These are phyloP conservation scores for Falco novaeseelandiae DNA, from an alignment of 2,797 vertebrate genomes.

Conservation along the genomic window DNA sequence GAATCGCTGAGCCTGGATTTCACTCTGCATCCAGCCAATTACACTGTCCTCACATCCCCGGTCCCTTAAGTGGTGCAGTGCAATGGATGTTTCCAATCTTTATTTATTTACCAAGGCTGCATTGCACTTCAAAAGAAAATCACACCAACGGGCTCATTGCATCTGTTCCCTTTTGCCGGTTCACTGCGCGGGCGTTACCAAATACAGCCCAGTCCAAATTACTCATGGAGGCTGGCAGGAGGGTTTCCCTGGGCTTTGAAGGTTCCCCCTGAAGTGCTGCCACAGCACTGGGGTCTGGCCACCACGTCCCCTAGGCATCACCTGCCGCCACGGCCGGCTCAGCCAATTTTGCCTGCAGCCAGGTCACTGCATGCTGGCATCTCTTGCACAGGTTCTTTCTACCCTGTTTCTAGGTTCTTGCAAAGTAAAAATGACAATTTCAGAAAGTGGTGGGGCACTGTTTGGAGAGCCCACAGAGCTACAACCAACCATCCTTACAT, in stretches of 20 bases:
- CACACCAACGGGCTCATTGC: fast-evolving
- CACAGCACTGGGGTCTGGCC: fast-evolving
- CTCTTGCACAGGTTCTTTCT: background rate
- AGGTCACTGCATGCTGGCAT: fast-evolving
- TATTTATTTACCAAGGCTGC: conserved; percentile 57
- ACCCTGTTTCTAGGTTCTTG: background rate
- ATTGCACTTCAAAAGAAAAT: background rate
- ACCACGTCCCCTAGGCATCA: fast-evolving
- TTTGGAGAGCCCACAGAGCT: background rate
- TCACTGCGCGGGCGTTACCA: fast-evolving
- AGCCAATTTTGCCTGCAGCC: fast-evolving
- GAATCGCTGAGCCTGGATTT: conserved; percentile 79
- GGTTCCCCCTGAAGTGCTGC: fast-evolving
- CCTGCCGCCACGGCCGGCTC: fast-evolving
- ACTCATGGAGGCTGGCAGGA: fast-evolving
- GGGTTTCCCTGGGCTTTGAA: fast-evolving
- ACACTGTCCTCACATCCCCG: background rate
- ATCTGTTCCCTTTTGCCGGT: background rate
- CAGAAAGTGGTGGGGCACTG: background rate
- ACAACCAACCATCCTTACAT: background rate
- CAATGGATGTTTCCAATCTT: conserved; percentile 29
- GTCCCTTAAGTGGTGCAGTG: background rate
- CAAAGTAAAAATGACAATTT: background rate
- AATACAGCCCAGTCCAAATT: fast-evolving
- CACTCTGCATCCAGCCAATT: conserved; percentile 74